Percentiles rank a stretch among this genome's conserved stretches.
Evolutionary conservation across 2,888 invertebrate species (phyloP).

Genomic region (Suillia variegata): DNA sequence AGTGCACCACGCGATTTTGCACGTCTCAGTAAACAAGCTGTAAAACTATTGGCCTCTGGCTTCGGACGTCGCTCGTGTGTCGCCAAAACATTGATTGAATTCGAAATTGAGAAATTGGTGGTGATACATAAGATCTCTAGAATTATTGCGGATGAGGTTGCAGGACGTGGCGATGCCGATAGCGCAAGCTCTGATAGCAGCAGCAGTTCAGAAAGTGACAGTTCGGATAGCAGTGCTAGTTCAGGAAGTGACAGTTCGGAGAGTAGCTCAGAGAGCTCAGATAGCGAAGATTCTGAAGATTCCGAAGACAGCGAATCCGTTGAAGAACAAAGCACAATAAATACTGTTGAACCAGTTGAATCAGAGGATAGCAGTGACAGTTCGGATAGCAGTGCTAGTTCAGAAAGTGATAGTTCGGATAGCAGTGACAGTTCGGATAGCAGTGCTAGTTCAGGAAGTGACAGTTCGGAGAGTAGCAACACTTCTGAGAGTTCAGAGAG

Average conservation of each 20-base stretch:
- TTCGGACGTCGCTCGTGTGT: slow-evolving; percentile 7
- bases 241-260: neutral
- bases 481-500: too few species aligned
- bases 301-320: too few species aligned
- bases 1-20: neutral
- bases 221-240: too few species aligned
- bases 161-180: neutral
- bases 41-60: neutral
- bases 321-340: too few species aligned
- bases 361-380: too few species aligned
- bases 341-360: too few species aligned
- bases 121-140: neutral
- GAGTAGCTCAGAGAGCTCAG: neutral
- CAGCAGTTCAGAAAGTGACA: neutral
- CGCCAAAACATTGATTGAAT: neutral
- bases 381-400: too few species aligned
- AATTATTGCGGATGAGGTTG: neutral
- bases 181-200: neutral
- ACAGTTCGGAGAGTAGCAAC: neutral
- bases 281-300: too few species aligned
- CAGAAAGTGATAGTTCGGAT: too few species aligned
- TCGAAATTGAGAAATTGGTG: neutral
- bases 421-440: too few species aligned
- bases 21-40: neutral
- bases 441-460: too few species aligned